phyloP scores from a whole-genome alignment of 2,797 vertebrate genomes.

The Fistularia commersonii region DNA sequence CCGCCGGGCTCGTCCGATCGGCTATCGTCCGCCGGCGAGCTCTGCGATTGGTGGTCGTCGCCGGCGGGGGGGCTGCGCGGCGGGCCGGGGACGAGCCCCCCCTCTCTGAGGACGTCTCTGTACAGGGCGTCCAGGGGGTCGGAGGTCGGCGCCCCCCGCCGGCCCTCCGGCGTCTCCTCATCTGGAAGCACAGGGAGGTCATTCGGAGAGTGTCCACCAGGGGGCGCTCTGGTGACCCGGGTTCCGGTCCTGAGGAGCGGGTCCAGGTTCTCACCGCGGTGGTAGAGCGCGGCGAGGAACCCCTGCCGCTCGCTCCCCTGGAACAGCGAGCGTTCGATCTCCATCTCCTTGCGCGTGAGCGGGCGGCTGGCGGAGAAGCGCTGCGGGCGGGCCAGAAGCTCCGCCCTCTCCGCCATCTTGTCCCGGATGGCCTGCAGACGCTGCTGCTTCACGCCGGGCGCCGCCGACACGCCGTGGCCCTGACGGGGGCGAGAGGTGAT shows the following conservation, averaged over 20 bases:
- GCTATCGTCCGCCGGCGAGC: conserved; percentile 4
- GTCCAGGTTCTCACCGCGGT: conserved; percentile 75
- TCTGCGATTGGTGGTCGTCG: too few relatives aligned
- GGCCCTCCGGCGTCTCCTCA: conserved; percentile 60
- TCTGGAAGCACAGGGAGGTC: too few relatives aligned
- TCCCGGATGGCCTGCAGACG: conserved; percentile 83
- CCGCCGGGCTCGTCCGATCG: conserved; percentile 16
- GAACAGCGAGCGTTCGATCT: conserved; percentile 91
- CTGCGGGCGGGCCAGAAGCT: conserved; percentile 85
- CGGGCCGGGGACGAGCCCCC: too few relatives aligned
- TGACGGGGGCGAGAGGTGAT: too few relatives aligned
- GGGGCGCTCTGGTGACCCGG: too few relatives aligned
- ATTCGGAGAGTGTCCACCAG: too few relatives aligned
- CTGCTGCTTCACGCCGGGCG: conserved; percentile 79
- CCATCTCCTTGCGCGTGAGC: conserved; percentile 89
- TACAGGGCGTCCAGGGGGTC: conserved; percentile 82
- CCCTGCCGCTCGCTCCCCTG: conserved; percentile 84
- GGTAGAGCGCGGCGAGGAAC: conserved; percentile 88
- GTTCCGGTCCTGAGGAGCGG: too few relatives aligned
- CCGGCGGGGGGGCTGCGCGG: too few relatives aligned
- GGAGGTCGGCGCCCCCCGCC: conserved; percentile 53
- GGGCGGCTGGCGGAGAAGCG: conserved; percentile 86
- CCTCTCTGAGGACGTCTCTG: conserved; percentile 76
- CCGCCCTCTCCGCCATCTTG: conserved; percentile 81
- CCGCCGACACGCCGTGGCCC: conserved; percentile 77